Percentiles rank a stretch among this genome's conserved stretches.
Conservation (phyloP, 2,888 invertebrate genomes). For the Ectemnius lituratus region DNA sequence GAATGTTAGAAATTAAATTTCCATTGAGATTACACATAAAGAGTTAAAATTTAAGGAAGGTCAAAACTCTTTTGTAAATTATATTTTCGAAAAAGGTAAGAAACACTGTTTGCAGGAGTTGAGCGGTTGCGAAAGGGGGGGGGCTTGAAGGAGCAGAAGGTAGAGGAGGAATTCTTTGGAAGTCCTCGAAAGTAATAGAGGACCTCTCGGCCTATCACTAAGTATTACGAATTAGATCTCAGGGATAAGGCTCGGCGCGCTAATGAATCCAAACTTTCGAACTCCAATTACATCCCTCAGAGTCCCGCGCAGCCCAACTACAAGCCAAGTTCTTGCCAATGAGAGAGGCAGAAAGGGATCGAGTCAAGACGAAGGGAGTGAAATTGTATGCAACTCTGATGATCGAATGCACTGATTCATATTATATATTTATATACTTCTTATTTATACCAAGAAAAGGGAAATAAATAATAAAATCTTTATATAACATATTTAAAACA, state of each 20-base stretch:
- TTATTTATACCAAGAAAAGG: no score
- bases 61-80: not conserved
- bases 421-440: no score
- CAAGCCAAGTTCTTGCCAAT: conserved; percentile 42
- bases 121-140: conserved; percentile 29
- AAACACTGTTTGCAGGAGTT: conserved; percentile 8
- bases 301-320: conserved; percentile 32
- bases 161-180: conserved; percentile 62
- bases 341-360: conserved; percentile 21
- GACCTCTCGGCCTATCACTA: conserved; percentile 52
- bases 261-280: conserved; percentile 74
- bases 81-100: not conserved
- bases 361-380: no score
- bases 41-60: no score
- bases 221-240: conserved; percentile 70
- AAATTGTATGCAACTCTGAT: no score
- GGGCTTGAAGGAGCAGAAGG: conserved; percentile 30
- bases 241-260: conserved; percentile 68
- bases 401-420: no score
- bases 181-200: conserved; percentile 67
- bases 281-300: conserved; percentile 67
- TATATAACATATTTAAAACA: no score
- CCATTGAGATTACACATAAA: no score
- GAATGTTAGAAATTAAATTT: no score
- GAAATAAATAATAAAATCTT: no score